Evolutionary conservation across 2,797 vertebrate genomes (phyloP).

Genomic region (Phrynocephalus guinanensis): DNA sequence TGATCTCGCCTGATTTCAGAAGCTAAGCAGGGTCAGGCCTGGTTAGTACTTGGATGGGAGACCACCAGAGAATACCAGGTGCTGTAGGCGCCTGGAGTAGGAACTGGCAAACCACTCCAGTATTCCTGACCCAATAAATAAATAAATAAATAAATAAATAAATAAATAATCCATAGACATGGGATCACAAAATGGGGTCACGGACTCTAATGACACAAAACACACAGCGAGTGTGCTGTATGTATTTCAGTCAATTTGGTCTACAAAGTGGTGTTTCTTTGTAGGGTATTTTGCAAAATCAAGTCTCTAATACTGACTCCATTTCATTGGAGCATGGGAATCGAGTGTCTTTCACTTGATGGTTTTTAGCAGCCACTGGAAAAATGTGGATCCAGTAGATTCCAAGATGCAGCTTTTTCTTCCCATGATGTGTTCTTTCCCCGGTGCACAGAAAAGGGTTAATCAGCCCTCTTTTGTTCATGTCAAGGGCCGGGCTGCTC

Average conservation of each 20-base stretch:
- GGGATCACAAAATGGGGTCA: too few relatives aligned
- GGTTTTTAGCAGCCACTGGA: background rate
- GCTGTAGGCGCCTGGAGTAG: too few relatives aligned
- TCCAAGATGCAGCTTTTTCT: background rate
- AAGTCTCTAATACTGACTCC: background rate
- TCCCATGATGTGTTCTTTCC: background rate
- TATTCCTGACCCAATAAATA: too few relatives aligned
- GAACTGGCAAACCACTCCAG: too few relatives aligned
- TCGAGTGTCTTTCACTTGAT: background rate
- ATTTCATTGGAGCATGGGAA: background rate
- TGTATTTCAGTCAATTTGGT: background rate
- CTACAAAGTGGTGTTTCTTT: background rate
- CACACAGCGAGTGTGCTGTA: too few relatives aligned
- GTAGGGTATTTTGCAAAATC: background rate
- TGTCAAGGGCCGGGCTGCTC: constrained; percentile 4
- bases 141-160: too few relatives aligned
- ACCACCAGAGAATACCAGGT: too few relatives aligned
- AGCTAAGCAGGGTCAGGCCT: too few relatives aligned
- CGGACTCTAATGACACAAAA: too few relatives aligned
- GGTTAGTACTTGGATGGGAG: too few relatives aligned
- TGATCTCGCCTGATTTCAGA: too few relatives aligned
- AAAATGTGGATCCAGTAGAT: background rate
- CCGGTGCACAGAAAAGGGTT: background rate
- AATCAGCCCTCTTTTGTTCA: background rate
- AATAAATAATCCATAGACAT: too few relatives aligned